Evolutionary conservation across 2,797 vertebrate genomes (phyloP).

Genomic region (Xenops minutus): DNA sequence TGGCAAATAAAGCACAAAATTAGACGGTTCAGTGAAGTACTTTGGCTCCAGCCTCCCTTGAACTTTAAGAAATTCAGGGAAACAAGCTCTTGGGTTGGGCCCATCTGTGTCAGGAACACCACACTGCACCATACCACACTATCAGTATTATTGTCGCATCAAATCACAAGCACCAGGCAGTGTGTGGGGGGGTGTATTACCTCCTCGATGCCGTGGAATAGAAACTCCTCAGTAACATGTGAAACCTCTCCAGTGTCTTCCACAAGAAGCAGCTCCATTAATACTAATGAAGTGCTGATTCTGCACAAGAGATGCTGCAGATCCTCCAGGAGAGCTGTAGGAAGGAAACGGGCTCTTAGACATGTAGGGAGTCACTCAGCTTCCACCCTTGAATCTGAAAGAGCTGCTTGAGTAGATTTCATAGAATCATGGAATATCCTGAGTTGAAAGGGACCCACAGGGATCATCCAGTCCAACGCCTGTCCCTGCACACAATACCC

Average conservation of each 20-base stretch:
- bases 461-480: rapidly evolving
- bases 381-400: not conserved
- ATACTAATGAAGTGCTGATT: not conserved
- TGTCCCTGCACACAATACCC: not conserved
- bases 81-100: not conserved
- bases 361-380: not conserved
- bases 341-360: not conserved
- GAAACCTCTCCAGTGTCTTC: not conserved
- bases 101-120: not conserved
- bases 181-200: not conserved
- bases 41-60: not conserved
- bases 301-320: not conserved
- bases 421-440: not conserved
- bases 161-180: not conserved
- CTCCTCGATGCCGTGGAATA: not conserved
- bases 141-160: not conserved
- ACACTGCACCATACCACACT: not conserved
- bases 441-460: not conserved
- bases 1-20: not conserved
- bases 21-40: not conserved
- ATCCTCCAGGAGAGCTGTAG: not conserved
- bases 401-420: not conserved
- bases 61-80: not conserved
- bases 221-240: not conserved
- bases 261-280: not conserved